Percentiles rank a stretch among this genome's conserved stretches.
Conservation (phyloP, 30 jellyfish, hydroid and myxozoan genomes). For the Chrysaora quinquecirrha region DNA sequence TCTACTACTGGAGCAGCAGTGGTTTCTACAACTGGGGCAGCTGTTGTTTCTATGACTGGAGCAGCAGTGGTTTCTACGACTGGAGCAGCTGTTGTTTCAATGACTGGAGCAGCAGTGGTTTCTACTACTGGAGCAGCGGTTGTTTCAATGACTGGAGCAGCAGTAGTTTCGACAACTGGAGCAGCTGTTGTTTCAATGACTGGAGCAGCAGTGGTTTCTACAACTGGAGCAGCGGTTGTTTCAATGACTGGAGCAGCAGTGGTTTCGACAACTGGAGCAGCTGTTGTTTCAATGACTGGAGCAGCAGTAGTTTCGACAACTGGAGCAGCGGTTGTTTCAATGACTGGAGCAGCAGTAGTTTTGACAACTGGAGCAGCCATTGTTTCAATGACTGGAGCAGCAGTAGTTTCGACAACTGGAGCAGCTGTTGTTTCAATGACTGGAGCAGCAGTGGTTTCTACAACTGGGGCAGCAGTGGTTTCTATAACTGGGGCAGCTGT, state of each 20-base stretch:
- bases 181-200: slow-evolving; percentile 23
- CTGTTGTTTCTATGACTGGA: slow-evolving; percentile 9
- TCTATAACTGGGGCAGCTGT: slow-evolving; percentile 18
- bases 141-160: slow-evolving; percentile 42
- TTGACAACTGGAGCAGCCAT: slow-evolving; percentile 25
- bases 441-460: slow-evolving; percentile 35
- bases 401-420: neutral
- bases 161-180: slow-evolving; percentile 24
- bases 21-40: slow-evolving; percentile 21
- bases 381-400: slow-evolving; percentile 15
- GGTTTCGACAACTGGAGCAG: slow-evolving; percentile 18
- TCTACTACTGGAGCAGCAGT: slow-evolving; percentile 32
- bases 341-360: slow-evolving; percentile 27
- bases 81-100: slow-evolving; percentile 30
- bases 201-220: slow-evolving; percentile 36
- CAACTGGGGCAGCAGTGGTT: slow-evolving; percentile 19
- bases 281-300: neutral
- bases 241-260: slow-evolving; percentile 2
- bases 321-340: slow-evolving; percentile 32
- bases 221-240: slow-evolving; percentile 36
- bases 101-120: slow-evolving; percentile 33
- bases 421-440: slow-evolving; percentile 33
- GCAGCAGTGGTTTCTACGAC: slow-evolving; percentile 25
- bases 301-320: slow-evolving; percentile 43
- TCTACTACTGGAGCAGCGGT: slow-evolving; percentile 34